Base-by-base conservation (phyloP, 92 coral and sea anemone species). In the Palythoa grandis region DNA sequence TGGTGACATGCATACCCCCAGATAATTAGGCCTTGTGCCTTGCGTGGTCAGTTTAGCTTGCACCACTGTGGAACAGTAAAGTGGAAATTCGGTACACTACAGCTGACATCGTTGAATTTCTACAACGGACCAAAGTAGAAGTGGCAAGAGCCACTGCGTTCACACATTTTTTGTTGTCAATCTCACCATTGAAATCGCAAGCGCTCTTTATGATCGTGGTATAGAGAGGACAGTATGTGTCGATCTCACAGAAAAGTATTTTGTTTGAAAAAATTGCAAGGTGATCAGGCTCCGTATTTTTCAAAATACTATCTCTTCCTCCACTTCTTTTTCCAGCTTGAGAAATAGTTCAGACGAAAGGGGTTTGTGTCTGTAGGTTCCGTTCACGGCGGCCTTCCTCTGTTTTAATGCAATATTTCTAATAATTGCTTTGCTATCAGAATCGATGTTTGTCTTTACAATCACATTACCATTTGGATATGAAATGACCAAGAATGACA, bases 11-110 rank as follows among this genome's bases (percentile, higher is more conserved):
- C 50, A 43, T 43, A 43, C 50, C 50, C 50, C 50, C 50, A 3
- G 6, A 43, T 29, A 1, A 29, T 29, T 29, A 29, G 1, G 50
- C 50, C 94, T n/a, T 13, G 17, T 54, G 50, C 50, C 94, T n/a
- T 13, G 17, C 67, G 57, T 61, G 48, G 66, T 91, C 93, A 43
- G 39, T 60, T 29, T 24, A 72, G 67, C 83, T 78, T 22, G 86
- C 82, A 14, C 94, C 94, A 68, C 94, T 91, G 68, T 88, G 91
- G 50, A 80, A 76, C 0, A 88, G 87, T n/a, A 91, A 24, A 37
- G 88, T 88, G 13, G 91, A 91, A 40, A 91, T 78, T 24, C 89
- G 58, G 66, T 82, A 83, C 20, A 78, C 88, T 13, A 87, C 83
- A 11, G 93, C 88, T 12, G 88, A 90, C 90, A 87, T 90, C 22